A percentile compares a stretch with the other conserved stretches of the same genome.
These are phyloP conservation scores for Eupithecia abbreviata DNA, from an alignment of 2,888 invertebrate species.

Conservation along the genomic window DNA sequence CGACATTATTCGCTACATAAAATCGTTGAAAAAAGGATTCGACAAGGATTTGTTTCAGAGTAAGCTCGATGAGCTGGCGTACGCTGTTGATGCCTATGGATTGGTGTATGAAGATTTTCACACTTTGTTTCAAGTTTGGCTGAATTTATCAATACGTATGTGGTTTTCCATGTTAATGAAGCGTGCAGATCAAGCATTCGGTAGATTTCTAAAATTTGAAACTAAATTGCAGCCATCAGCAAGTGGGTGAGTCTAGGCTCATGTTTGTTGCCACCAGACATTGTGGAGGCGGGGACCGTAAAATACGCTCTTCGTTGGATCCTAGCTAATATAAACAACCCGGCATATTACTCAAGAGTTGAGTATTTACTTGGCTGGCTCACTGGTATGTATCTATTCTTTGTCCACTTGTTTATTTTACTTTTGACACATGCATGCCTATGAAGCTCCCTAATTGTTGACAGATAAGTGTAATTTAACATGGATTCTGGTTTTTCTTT, in stretches of 20 bases:
- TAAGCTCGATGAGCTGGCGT: slow-evolving; percentile 70
- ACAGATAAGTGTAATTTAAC: neutral
- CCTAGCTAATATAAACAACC: slow-evolving; percentile 63
- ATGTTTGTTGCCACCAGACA: slow-evolving; percentile 71
- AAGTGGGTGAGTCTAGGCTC: slow-evolving; percentile 75
- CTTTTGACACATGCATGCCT: neutral
- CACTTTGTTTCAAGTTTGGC: slow-evolving; percentile 75
- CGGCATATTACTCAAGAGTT: slow-evolving; percentile 62
- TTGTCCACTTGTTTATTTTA: neutral
- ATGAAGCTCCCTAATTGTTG: neutral
- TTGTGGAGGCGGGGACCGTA: slow-evolving; percentile 64
- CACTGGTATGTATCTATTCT: slow-evolving; percentile 62
- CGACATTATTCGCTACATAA: slow-evolving; percentile 74
- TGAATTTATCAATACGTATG: slow-evolving; percentile 79
- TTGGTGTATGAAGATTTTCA: slow-evolving; percentile 71
- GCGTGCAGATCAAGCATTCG: neutral
- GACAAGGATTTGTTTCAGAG: slow-evolving; percentile 75
- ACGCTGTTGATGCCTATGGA: slow-evolving; percentile 64
- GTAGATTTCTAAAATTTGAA: neutral
- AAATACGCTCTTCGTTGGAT: slow-evolving; percentile 74
- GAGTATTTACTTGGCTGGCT: slow-evolving; percentile 76
- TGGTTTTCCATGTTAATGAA: slow-evolving; percentile 32
- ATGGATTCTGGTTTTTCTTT: no score
- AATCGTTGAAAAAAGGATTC: slow-evolving; percentile 73
- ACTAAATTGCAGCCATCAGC: slow-evolving; percentile 60